phyloP scores from a whole-genome alignment of 1,140 invertebrate species.

The Lamellibrachia luymesi region DNA sequence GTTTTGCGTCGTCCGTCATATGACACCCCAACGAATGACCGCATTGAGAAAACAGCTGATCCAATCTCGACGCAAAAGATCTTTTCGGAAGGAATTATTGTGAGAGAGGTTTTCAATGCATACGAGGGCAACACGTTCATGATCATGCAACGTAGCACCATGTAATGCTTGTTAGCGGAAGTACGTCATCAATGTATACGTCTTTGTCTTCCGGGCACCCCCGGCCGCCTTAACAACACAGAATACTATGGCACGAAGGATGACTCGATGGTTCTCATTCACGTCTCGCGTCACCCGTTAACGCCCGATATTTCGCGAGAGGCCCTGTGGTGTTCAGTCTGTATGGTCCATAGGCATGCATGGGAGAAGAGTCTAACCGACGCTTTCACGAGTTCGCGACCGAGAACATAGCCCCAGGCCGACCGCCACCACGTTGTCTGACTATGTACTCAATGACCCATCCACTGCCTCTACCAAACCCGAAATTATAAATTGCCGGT shows the following conservation, averaged over 20 bases:
- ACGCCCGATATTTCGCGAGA: no score
- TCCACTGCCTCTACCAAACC: no score
- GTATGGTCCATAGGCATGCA: no score
- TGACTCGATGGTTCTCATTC: not conserved
- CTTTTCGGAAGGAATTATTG: not conserved
- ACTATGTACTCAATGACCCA: no score
- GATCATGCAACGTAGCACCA: no score
- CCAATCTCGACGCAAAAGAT: not conserved
- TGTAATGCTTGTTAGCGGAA: not conserved
- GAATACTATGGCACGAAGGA: not conserved
- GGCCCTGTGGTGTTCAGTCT: no score
- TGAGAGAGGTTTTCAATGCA: not conserved
- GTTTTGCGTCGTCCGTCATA: not conserved
- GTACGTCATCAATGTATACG: not conserved
- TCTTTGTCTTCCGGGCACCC: not conserved
- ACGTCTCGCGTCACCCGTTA: no score
- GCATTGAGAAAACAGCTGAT: not conserved
- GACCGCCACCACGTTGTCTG: no score
- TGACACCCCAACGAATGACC: not conserved
- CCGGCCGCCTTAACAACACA: not conserved
- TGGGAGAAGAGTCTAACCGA: no score
- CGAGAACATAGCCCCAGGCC: no score
- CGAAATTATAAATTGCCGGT: no score
- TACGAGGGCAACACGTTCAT: not conserved
- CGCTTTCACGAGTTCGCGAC: no score